phyloP scores from a whole-genome alignment of 2,797 vertebrate genomes.

The Eupleurogrammus muticus region DNA sequence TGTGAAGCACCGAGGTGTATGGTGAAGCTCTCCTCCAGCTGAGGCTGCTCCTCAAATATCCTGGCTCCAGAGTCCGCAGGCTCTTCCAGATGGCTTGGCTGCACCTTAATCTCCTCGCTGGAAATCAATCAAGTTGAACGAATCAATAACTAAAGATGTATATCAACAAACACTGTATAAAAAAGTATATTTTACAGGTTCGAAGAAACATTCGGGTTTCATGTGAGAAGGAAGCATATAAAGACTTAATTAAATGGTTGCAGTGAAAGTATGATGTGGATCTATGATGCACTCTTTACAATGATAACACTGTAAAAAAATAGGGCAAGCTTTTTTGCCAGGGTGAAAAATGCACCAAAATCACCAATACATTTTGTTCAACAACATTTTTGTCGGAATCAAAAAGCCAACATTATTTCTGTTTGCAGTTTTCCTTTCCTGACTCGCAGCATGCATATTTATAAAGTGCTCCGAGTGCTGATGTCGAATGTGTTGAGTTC shows the following conservation, averaged over 20 bases:
- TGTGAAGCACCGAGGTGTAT: conserved; percentile 91
- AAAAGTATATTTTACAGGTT: background rate
- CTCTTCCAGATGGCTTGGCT: conserved; percentile 90
- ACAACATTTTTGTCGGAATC: background rate
- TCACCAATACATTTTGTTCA: too few species aligned
- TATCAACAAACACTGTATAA: background rate
- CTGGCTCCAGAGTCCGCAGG: conserved; percentile 85
- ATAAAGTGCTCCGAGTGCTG: conserved; percentile 27
- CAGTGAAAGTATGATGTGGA: background rate
- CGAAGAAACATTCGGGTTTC: background rate
- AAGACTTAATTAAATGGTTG: too few species aligned
- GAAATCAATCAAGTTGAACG: conserved; percentile 29
- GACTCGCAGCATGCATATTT: conserved; percentile 5
- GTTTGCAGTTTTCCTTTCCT: background rate
- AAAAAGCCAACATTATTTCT: background rate
- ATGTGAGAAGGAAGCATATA: background rate
- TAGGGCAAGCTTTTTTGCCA: too few species aligned
- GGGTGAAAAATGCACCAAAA: background rate
- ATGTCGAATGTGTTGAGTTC: conserved; percentile 26
- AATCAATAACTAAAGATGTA: background rate
- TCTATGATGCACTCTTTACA: background rate
- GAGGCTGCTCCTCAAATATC: conserved; percentile 93
- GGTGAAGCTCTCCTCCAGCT: conserved; percentile 98
- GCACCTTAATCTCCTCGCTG: conserved; percentile 97
- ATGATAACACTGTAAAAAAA: background rate